Evolutionary conservation across 2,113 vertebrate species (phyloP).

Genomic region (Acanthisitta chloris): DNA sequence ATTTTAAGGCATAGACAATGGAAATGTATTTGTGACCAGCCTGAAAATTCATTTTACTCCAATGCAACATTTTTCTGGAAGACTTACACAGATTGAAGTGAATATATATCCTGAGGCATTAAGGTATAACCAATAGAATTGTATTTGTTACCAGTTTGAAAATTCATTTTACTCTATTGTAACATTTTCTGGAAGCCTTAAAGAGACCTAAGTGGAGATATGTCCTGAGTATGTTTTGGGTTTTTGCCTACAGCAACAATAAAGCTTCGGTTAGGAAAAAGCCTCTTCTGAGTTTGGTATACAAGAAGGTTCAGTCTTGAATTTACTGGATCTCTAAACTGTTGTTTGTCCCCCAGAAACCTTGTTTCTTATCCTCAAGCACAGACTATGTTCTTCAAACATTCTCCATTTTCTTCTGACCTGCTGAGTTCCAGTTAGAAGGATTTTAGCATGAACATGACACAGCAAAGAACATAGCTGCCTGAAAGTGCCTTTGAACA

Average conservation of each 20-base stretch:
- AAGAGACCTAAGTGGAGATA: background rate
- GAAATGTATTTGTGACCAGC: background rate
- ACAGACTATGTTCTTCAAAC: background rate
- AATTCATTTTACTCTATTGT: background rate
- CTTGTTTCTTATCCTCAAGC: background rate
- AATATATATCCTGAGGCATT: background rate
- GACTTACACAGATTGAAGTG: background rate
- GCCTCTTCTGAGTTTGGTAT: background rate
- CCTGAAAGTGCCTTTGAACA: background rate
- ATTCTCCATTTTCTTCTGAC: background rate
- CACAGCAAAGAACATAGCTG: background rate
- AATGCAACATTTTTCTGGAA: background rate
- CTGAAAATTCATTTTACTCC: conserved; percentile 1
- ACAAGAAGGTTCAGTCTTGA: background rate
- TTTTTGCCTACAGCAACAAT: background rate
- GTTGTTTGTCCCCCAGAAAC: background rate
- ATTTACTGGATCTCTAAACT: background rate
- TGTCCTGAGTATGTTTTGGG: background rate
- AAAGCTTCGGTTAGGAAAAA: background rate
- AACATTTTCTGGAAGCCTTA: background rate
- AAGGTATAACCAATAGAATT: background rate
- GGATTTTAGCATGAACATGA: background rate
- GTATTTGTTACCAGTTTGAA: background rate
- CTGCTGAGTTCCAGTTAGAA: background rate
- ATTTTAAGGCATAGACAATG: background rate